Conservation (phyloP, 2,888 invertebrate genomes). For the Lasioglossum figueresi region DNA sequence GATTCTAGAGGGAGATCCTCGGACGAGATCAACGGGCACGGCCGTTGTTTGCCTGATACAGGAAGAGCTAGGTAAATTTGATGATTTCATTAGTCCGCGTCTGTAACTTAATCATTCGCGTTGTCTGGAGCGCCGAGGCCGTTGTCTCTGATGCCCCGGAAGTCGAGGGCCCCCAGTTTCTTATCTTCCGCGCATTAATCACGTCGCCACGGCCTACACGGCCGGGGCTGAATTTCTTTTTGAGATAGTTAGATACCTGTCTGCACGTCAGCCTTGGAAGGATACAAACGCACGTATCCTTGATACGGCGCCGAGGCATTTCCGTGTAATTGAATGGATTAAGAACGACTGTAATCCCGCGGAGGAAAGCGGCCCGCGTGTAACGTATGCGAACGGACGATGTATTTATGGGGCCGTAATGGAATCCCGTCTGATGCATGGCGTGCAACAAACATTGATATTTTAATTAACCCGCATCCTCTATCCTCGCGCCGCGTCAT, state of each 20-base stretch:
- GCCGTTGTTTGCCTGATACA: slow-evolving; percentile 49
- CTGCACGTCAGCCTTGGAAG: slow-evolving; percentile 59
- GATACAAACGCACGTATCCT: slow-evolving; percentile 59
- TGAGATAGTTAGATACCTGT: slow-evolving; percentile 61
- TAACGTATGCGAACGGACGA: slow-evolving; percentile 30
- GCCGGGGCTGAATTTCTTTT: slow-evolving; percentile 52
- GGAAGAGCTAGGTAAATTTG: slow-evolving; percentile 62
- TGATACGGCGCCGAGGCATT: slow-evolving; percentile 43
- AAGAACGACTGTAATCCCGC: slow-evolving; percentile 45
- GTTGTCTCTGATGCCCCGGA: slow-evolving; percentile 59
- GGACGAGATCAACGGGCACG: slow-evolving; percentile 28
- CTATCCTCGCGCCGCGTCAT: slow-evolving; percentile 1
- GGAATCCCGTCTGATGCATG: slow-evolving; percentile 15
- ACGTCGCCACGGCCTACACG: slow-evolving; percentile 52
- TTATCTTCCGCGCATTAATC: slow-evolving; percentile 70
- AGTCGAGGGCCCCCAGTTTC: slow-evolving; percentile 49
- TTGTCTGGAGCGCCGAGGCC: slow-evolving; percentile 43
- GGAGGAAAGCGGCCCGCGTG: slow-evolving; percentile 8
- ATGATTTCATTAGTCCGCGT: slow-evolving; percentile 68
- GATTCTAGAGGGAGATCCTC: slow-evolving; percentile 46
- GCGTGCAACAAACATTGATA: slow-evolving; percentile 17
- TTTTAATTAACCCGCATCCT: slow-evolving; percentile 27
- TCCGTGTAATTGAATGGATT: slow-evolving; percentile 60
- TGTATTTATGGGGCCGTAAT: slow-evolving; percentile 10
- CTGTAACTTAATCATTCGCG: slow-evolving; percentile 68